Evolutionary conservation across 2,888 invertebrate genomes (phyloP), one percentile per base, ranked within the genome.

Genomic region (Aspidiotus rigidus): DNA sequence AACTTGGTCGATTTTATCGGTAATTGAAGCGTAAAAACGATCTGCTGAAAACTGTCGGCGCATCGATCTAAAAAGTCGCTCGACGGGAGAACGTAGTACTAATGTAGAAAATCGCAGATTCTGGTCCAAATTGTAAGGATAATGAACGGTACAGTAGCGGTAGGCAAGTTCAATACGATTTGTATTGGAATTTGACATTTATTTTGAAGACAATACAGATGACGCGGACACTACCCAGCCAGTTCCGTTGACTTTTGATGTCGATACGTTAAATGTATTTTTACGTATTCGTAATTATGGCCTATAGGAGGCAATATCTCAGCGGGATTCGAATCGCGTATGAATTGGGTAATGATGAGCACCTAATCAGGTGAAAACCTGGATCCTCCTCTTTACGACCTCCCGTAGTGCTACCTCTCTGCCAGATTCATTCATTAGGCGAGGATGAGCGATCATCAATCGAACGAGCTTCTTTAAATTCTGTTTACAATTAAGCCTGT

Each of bases 351-450:
- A 67, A 69, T 69, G 69, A 69, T 69, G 69, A 69, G 69, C 69
- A 62, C 69, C 69, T 69, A 69, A 69, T 69, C 69, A 69, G 69
- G 69, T 69, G 69, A 69, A 69, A 69, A 69, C 56, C 62, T 61
- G 49, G 63, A 56, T 69, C 67, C 67, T 67, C 67, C 67, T 67
- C 60, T 63, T 49, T 49, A 39, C 67, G 67, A 53, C 67, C 53
- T 39, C 67, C 67, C 60, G 60, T 67, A 59, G 67, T 10, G 49
- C 44, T 40, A 17, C 49, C 67, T 67, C 59, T 67, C 44, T 44
- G 42, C 42, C 41, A 57, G 42, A 67, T 41, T 57, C 67, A 60
- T 67, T 49, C 40, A 67, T 67, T 67, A 67, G 44, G 59, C 59
- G 57, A 67, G 67, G 67, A 67, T 67, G 67, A 67, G 60, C 67